Evolutionary conservation across 2,797 vertebrate species (phyloP).

Genomic region (Ara ararauna): DNA sequence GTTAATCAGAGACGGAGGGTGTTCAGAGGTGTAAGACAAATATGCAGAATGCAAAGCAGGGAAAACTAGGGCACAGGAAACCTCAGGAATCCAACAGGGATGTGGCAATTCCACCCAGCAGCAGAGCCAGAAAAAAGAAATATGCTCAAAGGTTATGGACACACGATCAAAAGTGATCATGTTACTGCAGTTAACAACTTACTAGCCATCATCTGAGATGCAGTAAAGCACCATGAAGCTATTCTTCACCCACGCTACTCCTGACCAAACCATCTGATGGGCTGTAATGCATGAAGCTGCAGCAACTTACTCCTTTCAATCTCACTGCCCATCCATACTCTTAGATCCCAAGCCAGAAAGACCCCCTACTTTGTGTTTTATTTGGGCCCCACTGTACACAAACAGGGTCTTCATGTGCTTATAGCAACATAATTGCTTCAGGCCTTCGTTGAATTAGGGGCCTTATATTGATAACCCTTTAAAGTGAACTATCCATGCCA

Average conservation of each 20-base stretch:
- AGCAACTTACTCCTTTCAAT: not conserved
- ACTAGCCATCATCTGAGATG: not conserved
- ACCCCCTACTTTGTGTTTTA: not conserved
- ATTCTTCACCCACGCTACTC: not conserved
- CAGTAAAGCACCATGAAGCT: not conserved
- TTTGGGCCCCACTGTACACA: not conserved
- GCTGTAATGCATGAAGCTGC: not conserved
- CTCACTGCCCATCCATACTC: accelerated
- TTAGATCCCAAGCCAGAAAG: not conserved
- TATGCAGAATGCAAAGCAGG: not conserved
- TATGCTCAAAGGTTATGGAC: not conserved
- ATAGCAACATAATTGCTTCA: not conserved
- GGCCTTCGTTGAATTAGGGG: not conserved
- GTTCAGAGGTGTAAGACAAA: not conserved
- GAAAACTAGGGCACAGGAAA: slow-evolving; percentile 12
- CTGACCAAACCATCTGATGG: not conserved
- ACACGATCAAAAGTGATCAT: not conserved
- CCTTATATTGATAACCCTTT: not conserved
- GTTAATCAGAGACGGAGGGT: not conserved
- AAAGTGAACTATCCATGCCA: not conserved
- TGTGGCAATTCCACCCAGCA: not conserved
- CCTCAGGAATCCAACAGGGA: slow-evolving; percentile 35
- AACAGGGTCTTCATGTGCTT: not conserved
- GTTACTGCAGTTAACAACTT: not conserved
- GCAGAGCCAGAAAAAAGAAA: not conserved